Base-by-base conservation (phyloP, 2,797 vertebrate genomes). In the Premnoplex brunnescens region DNA sequence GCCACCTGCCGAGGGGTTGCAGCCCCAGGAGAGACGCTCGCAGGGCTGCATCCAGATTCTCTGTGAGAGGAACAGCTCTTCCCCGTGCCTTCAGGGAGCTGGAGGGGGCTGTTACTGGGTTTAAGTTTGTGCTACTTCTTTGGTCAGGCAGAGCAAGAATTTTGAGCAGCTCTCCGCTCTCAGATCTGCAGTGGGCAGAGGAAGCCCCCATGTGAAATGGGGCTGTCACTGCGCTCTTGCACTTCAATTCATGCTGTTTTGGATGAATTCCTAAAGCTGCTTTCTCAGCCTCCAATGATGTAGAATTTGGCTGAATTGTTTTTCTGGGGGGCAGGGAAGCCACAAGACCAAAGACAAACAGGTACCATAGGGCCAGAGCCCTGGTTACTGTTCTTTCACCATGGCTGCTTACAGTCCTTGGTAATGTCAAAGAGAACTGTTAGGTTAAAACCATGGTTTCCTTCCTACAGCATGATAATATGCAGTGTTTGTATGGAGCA, bases 121-220 rank as follows among this genome's bases (percentile, higher is more conserved):
- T 87, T 58, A 52, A 92, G 86, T 75, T 91, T 82, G 71, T 82
- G 77, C 87, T 97, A 64, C 93, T 96, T 97, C 96, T 97, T 98
- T 97, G 96, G 96, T 94, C 96, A 96, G 96, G 94, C 87, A 88
- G 91, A 97, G 89, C 81, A 62, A 58, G 91, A 77, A 77, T 69
- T 43, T 6, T 19, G 87, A 87, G 91, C 72, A 95, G 95, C 96
- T 90, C 76, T 69, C 91, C 83, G 91, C 88, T 86, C 89, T 77
- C 85, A 92, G 74, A 78, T 74, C 88, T 27, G 74, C 77, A 49
- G 71, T 0, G 0, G 74, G 77, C 59, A 79, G 78, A 79, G 81
- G 52, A 74, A 91, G 71, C 49, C 67, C 77, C 64, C 1, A 0
- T 7, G 69, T 30, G 75, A 91, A 59, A 27, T 0, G 32, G 71